Conservation (phyloP, 2,888 invertebrate species). For the Scotopteryx bipunctaria region DNA sequence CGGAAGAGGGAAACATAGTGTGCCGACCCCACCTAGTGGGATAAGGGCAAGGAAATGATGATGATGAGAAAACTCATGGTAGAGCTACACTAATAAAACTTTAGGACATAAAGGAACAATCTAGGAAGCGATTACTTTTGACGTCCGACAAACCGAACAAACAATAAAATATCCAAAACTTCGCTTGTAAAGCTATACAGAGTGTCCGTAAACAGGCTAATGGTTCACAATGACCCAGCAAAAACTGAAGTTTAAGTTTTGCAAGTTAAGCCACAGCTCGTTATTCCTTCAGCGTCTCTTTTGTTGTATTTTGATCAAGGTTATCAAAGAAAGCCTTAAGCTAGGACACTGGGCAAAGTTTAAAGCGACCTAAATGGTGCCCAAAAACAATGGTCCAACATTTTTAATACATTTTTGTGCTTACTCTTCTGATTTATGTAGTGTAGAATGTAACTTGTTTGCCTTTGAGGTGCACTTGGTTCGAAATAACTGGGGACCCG, state of each 20-base stretch:
- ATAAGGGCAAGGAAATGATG: no score
- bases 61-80: no score
- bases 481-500: no score
- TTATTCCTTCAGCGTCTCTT: constrained; percentile 48
- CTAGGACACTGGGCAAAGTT: constrained; percentile 2
- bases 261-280: constrained; percentile 57
- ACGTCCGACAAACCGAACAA: constrained; percentile 51
- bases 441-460: no score
- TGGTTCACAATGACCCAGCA: constrained; percentile 71
- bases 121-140: constrained; percentile 58
- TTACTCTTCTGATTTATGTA: no score
- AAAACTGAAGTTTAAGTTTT: constrained; percentile 64
- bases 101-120: no score
- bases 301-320: constrained; percentile 47
- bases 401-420: no score
- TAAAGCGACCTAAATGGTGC: not conserved
- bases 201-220: constrained; percentile 50
- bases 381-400: no score
- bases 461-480: no score
- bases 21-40: no score
- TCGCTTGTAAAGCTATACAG: constrained; percentile 53
- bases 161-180: constrained; percentile 70
- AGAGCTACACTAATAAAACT: no score
- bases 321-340: constrained; percentile 20
- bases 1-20: no score